Evolutionary conservation across 2,113 vertebrate species (phyloP).

Genomic region (Leucosticte australis): DNA sequence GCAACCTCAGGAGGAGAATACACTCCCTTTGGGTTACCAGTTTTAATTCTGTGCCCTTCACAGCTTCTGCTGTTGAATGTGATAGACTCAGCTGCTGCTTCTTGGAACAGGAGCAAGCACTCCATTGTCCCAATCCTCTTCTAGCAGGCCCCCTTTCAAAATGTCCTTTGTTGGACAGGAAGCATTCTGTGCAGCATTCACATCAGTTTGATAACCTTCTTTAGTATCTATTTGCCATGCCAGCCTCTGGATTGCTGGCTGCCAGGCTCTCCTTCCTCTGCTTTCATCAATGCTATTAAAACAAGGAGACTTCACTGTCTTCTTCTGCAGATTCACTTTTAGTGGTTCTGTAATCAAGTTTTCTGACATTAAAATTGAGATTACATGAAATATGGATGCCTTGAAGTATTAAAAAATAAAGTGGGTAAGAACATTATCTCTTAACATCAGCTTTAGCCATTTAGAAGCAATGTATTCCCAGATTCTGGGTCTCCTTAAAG

Average conservation of each 20-base stretch:
- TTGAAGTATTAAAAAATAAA: conserved; percentile 29
- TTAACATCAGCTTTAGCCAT: not conserved
- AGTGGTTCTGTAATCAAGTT: conserved; percentile 11
- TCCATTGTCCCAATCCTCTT: not conserved
- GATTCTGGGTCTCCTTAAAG: conserved; percentile 22
- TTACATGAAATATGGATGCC: not conserved
- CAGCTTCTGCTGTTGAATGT: not conserved
- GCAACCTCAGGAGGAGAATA: not conserved
- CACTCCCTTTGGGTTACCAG: not conserved
- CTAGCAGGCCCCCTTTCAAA: not conserved
- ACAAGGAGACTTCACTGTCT: not conserved
- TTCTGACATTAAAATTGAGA: not conserved
- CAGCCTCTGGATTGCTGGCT: not conserved
- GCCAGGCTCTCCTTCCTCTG: not conserved
- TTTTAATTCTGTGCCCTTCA: not conserved
- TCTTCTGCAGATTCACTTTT: not conserved
- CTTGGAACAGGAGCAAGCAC: not conserved
- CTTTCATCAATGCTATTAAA: not conserved
- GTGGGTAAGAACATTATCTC: not conserved
- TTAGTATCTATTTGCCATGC: not conserved
- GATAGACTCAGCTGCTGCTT: not conserved
- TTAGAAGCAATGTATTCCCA: not conserved
- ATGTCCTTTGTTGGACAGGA: not conserved
- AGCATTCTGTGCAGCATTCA: not conserved
- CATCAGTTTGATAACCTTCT: not conserved